phyloP scores from a whole-genome alignment of 2,113 vertebrate genomes.

The Limnothrissa miodon region DNA sequence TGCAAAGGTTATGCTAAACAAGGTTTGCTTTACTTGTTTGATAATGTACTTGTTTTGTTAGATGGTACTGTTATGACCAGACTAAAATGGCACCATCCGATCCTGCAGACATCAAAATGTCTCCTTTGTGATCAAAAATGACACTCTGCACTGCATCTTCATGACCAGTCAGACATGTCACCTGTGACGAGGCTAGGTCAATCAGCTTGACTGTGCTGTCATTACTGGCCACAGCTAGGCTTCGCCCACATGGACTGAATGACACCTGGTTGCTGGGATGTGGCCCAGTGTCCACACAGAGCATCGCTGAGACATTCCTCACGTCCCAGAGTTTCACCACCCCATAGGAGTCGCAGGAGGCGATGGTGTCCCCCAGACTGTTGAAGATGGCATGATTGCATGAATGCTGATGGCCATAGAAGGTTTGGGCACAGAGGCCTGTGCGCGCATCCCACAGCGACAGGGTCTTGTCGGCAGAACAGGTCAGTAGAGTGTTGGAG shows the following conservation, averaged over 20 bases:
- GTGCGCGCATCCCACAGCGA: conserved; percentile 66
- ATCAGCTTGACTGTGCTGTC: conserved; percentile 72
- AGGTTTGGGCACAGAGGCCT: conserved; percentile 64
- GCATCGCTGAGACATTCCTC: conserved; percentile 52
- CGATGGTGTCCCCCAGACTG: conserved; percentile 64
- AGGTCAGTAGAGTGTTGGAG: conserved; percentile 59
- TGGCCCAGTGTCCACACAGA: conserved; percentile 71
- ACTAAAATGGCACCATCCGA: conserved; percentile 61
- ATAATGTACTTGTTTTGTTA: background rate
- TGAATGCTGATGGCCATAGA: conserved; percentile 76
- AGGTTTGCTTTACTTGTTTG: background rate
- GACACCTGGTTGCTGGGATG: conserved; percentile 74
- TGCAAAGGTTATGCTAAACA: too few species aligned
- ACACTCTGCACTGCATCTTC: conserved; percentile 60
- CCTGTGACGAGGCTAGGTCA: conserved; percentile 60
- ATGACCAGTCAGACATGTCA: conserved; percentile 61
- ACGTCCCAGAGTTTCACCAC: conserved; percentile 80
- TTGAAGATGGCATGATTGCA: conserved; percentile 75
- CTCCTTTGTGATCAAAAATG: conserved; percentile 57
- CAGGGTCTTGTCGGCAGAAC: conserved; percentile 59
- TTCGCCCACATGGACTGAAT: conserved; percentile 72
- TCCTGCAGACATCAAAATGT: conserved; percentile 60
- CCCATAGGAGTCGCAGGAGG: conserved; percentile 77
- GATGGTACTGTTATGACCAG: conserved; percentile 57
- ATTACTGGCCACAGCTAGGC: conserved; percentile 72